Evolutionary conservation across 53 echinoderm and acorn worm genomes (phyloP), one percentile per base, ranked within the genome.

Genomic region (Echinarachnius parma): DNA sequence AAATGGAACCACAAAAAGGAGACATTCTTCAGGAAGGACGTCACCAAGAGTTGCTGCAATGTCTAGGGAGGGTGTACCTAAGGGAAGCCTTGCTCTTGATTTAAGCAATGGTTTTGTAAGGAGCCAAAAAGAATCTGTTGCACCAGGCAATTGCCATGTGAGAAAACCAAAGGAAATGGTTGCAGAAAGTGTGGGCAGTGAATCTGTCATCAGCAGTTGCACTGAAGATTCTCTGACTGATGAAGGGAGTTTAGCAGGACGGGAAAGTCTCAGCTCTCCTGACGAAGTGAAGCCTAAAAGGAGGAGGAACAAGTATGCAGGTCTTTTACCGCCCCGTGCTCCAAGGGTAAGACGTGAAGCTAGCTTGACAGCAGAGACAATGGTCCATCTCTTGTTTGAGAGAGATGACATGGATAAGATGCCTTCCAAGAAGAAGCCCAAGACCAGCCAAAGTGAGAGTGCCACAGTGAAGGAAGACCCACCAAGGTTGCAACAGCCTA

Each of bases 281-380:
- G 77, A 88, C 47, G 75, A 76, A 5, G 69, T 75, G 28, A 59
- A 79, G 29, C 80, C 80, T 21, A 87, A 64, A 58, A 83, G 84
- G 23, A 70, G 77, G 22, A 70, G 49, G 31, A 80, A 76, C 28
- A 81, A 87, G 69, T 72, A 66, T 46, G 66, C 50, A 66, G 76
- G 66, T 8, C 76, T 65, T 21, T 27, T 86, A 28, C 82, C 67
- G 26, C 86, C 93, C 1, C 71, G 88, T 23, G 83, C 66, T 5
- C 86, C 88, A 27, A 69, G 96, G 60, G 86, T 60, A 28, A 77
- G 96, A 14, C 75, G 96, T 28, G 81, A 82, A 31, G 96, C 96
- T 13, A 96, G 96, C 60, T 80, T 96, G 26, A 91, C 91, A 9
- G 96, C 96, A n/a, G 90, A 96, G 78, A 96, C 96, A 9, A 96